Evolutionary conservation across 2,113 vertebrate species (phyloP).

Genomic region (Cololabis saira): DNA sequence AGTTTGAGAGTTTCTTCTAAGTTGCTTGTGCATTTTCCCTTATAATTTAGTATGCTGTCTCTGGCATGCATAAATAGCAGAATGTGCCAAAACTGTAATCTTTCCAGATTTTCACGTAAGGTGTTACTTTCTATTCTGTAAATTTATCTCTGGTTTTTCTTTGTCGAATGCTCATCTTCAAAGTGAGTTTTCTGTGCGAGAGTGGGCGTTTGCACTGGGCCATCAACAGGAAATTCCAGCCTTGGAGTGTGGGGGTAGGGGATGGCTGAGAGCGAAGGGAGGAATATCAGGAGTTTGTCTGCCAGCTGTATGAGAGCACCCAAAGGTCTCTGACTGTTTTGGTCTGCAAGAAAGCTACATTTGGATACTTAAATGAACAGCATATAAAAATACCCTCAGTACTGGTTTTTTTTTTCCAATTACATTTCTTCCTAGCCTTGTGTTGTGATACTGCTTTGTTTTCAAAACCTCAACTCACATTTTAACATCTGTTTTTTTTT

Average conservation of each 20-base stretch:
- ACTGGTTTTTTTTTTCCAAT: background rate
- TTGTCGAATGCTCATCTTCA: constrained; percentile 56
- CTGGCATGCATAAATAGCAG: constrained; percentile 29
- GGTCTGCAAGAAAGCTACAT: constrained; percentile 42
- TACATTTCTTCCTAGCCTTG: background rate
- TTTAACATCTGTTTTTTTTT: background rate
- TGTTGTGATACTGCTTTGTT: background rate
- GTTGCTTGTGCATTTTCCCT: too few relatives aligned
- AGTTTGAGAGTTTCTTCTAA: too few relatives aligned
- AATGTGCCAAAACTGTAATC: constrained; percentile 32
- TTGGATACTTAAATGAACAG: constrained; percentile 18
- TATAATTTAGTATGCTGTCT: background rate
- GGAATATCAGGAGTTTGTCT: constrained; percentile 59
- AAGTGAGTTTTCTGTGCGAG: constrained; percentile 58
- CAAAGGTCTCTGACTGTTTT: constrained; percentile 48
- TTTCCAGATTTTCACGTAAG: constrained; percentile 31
- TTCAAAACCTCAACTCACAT: background rate
- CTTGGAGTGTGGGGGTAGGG: constrained; percentile 60
- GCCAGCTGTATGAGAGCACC: constrained; percentile 52
- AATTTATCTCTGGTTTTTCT: constrained; percentile 28
- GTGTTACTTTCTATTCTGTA: constrained; percentile 32
- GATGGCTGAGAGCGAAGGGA: constrained; percentile 46
- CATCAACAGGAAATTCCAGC: constrained; percentile 80
- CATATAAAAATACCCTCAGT: background rate
- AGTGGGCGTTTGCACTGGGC: constrained; percentile 65